Conservation (phyloP, 2,113 vertebrate species). For the Siphamia tubifer region DNA sequence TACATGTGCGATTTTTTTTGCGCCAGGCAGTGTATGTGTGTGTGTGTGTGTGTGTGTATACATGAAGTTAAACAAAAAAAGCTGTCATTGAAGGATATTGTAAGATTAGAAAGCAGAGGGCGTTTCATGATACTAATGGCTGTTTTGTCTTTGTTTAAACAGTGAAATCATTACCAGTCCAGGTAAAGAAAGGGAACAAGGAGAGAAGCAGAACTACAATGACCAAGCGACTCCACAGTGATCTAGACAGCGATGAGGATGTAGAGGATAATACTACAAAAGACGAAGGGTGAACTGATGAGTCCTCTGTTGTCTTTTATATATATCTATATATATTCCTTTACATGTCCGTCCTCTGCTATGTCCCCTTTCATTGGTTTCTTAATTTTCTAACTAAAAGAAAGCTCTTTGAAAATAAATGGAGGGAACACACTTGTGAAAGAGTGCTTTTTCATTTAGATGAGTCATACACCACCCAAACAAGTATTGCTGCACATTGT, state of each 20-base stretch:
- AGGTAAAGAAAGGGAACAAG: conserved; percentile 85
- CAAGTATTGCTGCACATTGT: conserved; percentile 44
- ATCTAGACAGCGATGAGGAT: conserved; percentile 90
- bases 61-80: too few species aligned
- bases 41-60: too few species aligned
- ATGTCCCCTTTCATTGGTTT: conserved; percentile 26
- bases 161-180: conserved; percentile 89
- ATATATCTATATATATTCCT: conserved; percentile 45
- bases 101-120: not conserved
- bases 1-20: too few species aligned
- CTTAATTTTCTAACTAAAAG: conserved; percentile 24
- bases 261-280: conserved; percentile 88
- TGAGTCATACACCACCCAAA: conserved; percentile 21
- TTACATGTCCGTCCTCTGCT: conserved; percentile 18
- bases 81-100: too few species aligned
- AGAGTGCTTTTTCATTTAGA: not conserved
- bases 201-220: conserved; percentile 86
- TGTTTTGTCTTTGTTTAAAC: conserved; percentile 28
- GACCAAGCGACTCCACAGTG: conserved; percentile 90
- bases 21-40: too few species aligned
- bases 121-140: not conserved
- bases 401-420: conserved; percentile 23
- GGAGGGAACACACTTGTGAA: conserved; percentile 13
- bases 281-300: conserved; percentile 70
- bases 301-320: not conserved